Evolutionary conservation across 1,140 invertebrate species (phyloP).

Genomic region (Hypothenemus hampei): DNA sequence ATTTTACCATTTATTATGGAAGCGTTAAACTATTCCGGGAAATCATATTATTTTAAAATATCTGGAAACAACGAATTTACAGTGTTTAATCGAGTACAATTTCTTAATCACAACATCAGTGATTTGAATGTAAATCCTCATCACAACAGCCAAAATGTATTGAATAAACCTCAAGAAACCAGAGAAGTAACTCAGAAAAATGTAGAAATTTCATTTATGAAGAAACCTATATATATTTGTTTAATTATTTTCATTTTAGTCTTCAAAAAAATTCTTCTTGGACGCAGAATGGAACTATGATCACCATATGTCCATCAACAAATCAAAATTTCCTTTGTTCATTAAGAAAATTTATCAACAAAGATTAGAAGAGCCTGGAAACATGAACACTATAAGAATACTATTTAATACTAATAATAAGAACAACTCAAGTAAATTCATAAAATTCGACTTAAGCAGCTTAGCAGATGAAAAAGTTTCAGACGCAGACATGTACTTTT

Average conservation of each 20-base stretch:
- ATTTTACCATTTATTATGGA: background rate
- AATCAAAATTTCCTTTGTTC: conserved; percentile 25
- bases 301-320: conserved; percentile 17
- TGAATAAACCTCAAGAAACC: no score
- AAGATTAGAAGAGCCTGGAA: conserved; percentile 2
- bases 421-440: conserved; percentile 26
- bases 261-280: conserved; percentile 12
- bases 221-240: no score
- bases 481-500: conserved; percentile 38
- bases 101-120: conserved; percentile 28
- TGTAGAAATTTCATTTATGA: no score
- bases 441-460: conserved; percentile 35
- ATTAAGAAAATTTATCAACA: conserved; percentile 30
- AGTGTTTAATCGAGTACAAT: conserved; percentile 24
- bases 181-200: no score
- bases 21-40: conserved; percentile 20
- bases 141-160: background rate
- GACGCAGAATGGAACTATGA: conserved; percentile 33
- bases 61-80: conserved; percentile 27
- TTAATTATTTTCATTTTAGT: no score
- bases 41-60: conserved; percentile 28
- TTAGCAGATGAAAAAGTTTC: conserved; percentile 24
- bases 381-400: conserved; percentile 23
- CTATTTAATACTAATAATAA: conserved; percentile 30
- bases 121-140: conserved; percentile 22